Conservation (phyloP, 2,113 vertebrate species). For the Sceloporus undulatus region DNA sequence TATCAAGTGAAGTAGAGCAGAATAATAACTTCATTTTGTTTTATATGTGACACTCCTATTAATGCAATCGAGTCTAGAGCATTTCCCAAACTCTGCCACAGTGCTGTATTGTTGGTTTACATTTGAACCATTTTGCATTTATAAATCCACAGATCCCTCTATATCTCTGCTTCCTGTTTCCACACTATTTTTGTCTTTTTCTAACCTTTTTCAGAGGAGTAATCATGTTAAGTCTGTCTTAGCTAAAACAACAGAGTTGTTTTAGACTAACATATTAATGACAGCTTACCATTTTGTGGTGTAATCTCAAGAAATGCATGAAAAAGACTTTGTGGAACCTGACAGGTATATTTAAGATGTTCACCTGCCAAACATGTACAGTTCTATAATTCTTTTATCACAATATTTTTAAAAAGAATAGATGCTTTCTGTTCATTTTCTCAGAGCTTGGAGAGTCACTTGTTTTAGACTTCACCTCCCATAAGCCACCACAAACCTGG, state of each 20-base stretch:
- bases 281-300: too few relatives aligned
- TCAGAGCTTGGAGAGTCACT: too few relatives aligned
- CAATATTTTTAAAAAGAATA: not conserved
- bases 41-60: slow-evolving; percentile 66
- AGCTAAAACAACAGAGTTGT: not conserved
- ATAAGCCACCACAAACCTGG: too few relatives aligned
- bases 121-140: slow-evolving; percentile 50
- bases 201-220: not conserved
- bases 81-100: slow-evolving; percentile 64
- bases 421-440: not conserved
- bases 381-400: not conserved
- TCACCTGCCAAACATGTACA: not conserved
- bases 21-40: slow-evolving; percentile 72
- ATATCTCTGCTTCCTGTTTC: not conserved
- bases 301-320: too few relatives aligned
- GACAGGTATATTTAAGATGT: not conserved
- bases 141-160: fast-evolving
- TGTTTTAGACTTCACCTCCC: too few relatives aligned
- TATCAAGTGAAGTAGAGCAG: slow-evolving; percentile 74
- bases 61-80: slow-evolving; percentile 52
- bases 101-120: slow-evolving; percentile 62
- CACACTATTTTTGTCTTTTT: slow-evolving; percentile 7
- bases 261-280: not conserved
- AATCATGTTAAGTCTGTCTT: not conserved
- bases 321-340: fast-evolving